A percentile compares a stretch with the other conserved stretches of the same genome.
These are phyloP conservation scores for Lacerta agilis DNA, from an alignment of 2,797 vertebrate genomes.

Conservation along the genomic window DNA sequence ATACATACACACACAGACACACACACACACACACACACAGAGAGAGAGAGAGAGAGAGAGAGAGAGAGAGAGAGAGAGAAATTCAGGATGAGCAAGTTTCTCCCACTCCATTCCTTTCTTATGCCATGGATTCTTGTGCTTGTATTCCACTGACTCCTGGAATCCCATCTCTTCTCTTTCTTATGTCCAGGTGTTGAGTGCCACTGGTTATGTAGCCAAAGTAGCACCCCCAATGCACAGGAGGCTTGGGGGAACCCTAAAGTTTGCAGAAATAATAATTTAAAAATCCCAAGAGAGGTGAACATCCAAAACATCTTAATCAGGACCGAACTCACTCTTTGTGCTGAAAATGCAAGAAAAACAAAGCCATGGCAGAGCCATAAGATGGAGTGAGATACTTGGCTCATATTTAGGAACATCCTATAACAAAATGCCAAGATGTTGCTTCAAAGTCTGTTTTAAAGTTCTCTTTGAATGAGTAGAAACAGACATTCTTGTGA, in stretches of 20 bases:
- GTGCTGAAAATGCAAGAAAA: not conserved
- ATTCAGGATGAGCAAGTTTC: not conserved
- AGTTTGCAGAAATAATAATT: too few species aligned
- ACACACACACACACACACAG: too few species aligned
- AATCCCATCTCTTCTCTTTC: too few species aligned
- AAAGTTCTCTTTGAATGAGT: not conserved
- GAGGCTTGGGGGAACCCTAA: too few species aligned
- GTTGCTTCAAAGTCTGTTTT: constrained; percentile 24
- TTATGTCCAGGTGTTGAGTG: too few species aligned
- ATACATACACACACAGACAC: too few species aligned
- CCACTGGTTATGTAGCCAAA: too few species aligned
- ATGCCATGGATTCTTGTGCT: not conserved
- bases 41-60: too few species aligned
- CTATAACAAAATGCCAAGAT: not conserved
- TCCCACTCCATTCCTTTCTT: not conserved
- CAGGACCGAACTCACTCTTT: not conserved
- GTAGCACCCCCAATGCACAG: too few species aligned
- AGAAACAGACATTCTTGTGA: not conserved
- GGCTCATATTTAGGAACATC: not conserved
- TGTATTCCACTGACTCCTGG: not conserved
- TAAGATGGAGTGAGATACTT: too few species aligned
- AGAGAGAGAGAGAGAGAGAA: not conserved
- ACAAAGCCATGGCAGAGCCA: not conserved
- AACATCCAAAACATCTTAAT: too few species aligned
- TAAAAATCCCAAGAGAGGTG: too few species aligned